Evolutionary conservation across 2,888 invertebrate genomes (phyloP).

Genomic region (Aromia moschata): DNA sequence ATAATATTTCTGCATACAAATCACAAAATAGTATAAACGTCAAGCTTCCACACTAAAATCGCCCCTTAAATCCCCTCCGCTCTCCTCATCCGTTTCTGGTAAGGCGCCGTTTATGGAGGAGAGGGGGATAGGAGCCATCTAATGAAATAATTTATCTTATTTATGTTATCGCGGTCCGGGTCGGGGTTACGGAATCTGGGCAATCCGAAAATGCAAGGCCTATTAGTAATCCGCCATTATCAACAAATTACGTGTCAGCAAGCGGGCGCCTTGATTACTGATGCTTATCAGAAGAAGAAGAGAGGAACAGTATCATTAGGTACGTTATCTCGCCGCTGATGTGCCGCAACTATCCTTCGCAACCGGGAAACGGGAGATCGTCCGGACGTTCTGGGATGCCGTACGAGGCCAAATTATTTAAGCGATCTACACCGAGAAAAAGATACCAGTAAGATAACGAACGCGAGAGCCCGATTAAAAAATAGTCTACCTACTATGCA

Average conservation of each 20-base stretch:
- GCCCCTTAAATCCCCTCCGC: not conserved
- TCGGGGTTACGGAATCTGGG: slow-evolving; percentile 14
- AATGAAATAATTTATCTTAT: slow-evolving; percentile 11
- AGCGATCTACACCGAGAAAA: too few relatives aligned
- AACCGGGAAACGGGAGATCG: not conserved
- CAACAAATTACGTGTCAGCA: slow-evolving; percentile 53
- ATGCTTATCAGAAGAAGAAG: slow-evolving; percentile 47
- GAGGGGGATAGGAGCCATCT: not conserved
- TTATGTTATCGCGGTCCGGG: slow-evolving; percentile 13
- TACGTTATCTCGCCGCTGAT: slow-evolving; percentile 31
- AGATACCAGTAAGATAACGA: too few relatives aligned
- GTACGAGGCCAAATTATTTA: too few relatives aligned
- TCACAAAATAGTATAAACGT: too few relatives aligned
- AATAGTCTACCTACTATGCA: too few relatives aligned
- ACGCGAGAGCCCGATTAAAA: too few relatives aligned
- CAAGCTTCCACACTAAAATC: too few relatives aligned
- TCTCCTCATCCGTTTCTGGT: not conserved
- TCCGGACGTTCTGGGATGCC: not conserved
- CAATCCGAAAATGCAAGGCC: slow-evolving; percentile 29
- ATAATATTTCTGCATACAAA: too few relatives aligned
- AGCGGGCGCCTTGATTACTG: slow-evolving; percentile 50
- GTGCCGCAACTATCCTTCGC: slow-evolving; percentile 21
- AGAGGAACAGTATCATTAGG: slow-evolving; percentile 50
- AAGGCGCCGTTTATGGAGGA: not conserved
- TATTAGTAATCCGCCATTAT: slow-evolving; percentile 50